Evolutionary conservation across 2,113 vertebrate genomes (phyloP).

Genomic region (Archocentrus centrarchus): DNA sequence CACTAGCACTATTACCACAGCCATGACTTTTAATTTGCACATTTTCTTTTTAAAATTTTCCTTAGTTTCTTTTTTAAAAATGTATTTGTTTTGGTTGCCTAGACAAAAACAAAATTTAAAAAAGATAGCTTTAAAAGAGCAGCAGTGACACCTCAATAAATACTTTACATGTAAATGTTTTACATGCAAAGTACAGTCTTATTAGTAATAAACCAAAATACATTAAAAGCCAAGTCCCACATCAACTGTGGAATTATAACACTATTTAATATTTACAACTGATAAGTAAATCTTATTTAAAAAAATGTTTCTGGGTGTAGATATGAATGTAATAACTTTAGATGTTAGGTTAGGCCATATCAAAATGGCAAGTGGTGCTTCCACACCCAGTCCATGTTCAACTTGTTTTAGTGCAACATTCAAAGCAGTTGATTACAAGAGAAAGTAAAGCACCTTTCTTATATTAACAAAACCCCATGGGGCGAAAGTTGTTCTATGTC

Average conservation of each 20-base stretch:
- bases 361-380: neutral
- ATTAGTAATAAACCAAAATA: neutral
- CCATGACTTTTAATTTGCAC: neutral
- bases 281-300: neutral
- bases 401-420: conserved; percentile 66
- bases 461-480: conserved; percentile 78
- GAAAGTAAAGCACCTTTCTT: conserved; percentile 72
- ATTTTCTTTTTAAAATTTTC: neutral
- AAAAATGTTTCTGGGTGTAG: neutral
- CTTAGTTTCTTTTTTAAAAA: neutral
- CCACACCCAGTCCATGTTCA: neutral
- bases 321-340: neutral
- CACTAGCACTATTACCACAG: conserved; percentile 20
- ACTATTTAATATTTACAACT: neutral
- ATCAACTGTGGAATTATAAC: neutral
- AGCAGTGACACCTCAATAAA: too few relatives aligned
- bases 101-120: neutral
- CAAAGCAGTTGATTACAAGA: conserved; percentile 70
- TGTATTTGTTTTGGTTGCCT: neutral
- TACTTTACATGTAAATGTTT: neutral
- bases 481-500: conserved; percentile 79
- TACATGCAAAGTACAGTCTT: neutral
- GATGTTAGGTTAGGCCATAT: neutral
- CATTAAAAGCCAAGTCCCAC: neutral
- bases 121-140: neutral